Base-by-base conservation (phyloP, 2,113 vertebrate genomes). In the Arothron firmamentum region DNA sequence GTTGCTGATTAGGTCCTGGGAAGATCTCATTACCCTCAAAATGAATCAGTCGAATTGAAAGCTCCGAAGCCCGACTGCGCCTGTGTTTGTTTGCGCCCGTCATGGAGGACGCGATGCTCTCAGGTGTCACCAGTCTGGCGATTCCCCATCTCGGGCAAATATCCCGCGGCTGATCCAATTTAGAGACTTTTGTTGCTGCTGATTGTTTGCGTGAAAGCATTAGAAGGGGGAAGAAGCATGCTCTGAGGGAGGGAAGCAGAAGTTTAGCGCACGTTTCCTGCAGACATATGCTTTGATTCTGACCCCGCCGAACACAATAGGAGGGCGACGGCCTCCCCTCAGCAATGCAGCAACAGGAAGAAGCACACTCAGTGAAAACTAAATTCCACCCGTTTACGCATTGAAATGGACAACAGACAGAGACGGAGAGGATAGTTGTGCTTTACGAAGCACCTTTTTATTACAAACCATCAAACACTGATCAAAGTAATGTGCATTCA, bases 271-370 rank as follows among this genome's bases (percentile, higher is more conserved):
- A 87, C 77, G 84, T 89, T 92, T 90, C 90, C 88, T 87, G 77
- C 68, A 78, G 84, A 85, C 78, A 67, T 67, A 67, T 74, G 75
- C 87, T 91, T 89, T 88, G 84, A 86, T 87, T 89, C 72, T 20
- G 75, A 65, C 70, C 64, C 59, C 19, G 10, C 17, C 6, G 69
- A 88, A 86, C 74, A 90, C 89, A 91, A 90, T 91, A 62, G 85
- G 56, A 77, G 61, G 67, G 70, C 70, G 80, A 56, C 74, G 34
- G 65, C 62, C 77, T 65, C 51, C 71, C 67, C 62, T 75, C 65
- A 68, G 62, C 74, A 74, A 60, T 47, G 59, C 42, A 56, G 63
- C 70, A 81, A 85, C 88, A 88, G 89, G 89, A 89, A 88, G 84
- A 81, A 43, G 57, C 56, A 59, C 67, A 67, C 79, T 85, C 75